These are phyloP conservation scores for Cosmia trapezina DNA, from an alignment of 2,888 invertebrate genomes.

Conservation along the genomic window DNA sequence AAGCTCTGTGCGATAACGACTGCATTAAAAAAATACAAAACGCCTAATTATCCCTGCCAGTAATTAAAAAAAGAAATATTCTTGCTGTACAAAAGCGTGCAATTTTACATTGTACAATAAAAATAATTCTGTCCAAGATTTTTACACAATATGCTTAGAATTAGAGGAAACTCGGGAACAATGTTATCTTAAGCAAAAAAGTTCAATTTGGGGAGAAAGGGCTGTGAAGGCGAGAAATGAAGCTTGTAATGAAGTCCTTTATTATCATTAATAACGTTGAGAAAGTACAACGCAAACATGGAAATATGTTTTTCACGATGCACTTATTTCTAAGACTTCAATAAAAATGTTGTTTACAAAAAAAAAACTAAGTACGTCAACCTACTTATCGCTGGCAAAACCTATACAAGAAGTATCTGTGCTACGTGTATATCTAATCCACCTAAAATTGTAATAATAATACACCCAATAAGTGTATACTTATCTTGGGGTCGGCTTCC, in stretches of 20 bases:
- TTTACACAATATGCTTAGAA: constrained; percentile 62
- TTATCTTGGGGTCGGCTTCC: not conserved
- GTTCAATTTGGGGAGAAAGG: constrained; percentile 61
- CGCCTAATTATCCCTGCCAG: constrained; percentile 39
- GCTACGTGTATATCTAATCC: not conserved
- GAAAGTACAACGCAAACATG: constrained; percentile 15
- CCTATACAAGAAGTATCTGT: not conserved
- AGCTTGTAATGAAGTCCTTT: constrained; percentile 55
- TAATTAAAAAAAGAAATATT: constrained; percentile 50
- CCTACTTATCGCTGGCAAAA: not conserved
- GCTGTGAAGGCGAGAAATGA: constrained; percentile 50
- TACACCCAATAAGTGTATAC: too few relatives aligned
- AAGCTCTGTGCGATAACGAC: constrained; percentile 22
- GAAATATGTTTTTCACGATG: constrained; percentile 15
- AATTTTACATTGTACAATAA: constrained; percentile 57
- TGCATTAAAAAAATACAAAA: constrained; percentile 46
- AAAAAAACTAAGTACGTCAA: not conserved
- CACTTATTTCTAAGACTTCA: not conserved
- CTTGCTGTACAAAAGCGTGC: constrained; percentile 39
- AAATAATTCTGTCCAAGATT: constrained; percentile 59
- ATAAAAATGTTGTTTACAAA: not conserved
- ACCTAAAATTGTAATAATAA: constrained; percentile 17
- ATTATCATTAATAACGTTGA: constrained; percentile 51
- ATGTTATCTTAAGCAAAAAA: constrained; percentile 63
- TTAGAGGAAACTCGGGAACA: constrained; percentile 57